Conservation (phyloP, 1,140 invertebrate genomes). For the Brachionus koreanus region DNA sequence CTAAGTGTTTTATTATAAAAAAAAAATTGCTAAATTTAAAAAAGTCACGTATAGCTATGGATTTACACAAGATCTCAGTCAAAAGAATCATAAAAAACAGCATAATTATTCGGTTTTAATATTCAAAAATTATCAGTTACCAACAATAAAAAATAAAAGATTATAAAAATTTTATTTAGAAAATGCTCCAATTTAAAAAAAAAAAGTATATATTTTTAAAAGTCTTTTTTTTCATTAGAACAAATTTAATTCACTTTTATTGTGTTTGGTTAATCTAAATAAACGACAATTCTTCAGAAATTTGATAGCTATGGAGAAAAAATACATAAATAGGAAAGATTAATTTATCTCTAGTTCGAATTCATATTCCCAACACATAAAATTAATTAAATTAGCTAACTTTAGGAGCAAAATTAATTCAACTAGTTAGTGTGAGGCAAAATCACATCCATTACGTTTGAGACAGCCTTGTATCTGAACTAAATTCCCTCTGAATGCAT, state of each 20-base stretch:
- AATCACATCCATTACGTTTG: neutral
- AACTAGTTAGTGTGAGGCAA: neutral
- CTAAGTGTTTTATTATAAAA: neutral
- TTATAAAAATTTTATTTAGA: neutral
- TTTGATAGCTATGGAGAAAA: neutral
- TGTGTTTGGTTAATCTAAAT: neutral
- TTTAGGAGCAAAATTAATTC: neutral
- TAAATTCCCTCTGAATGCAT: neutral
- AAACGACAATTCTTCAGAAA: neutral
- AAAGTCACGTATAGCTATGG: neutral
- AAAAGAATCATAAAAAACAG: too few species aligned
- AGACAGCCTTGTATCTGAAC: neutral
- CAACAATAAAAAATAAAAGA: neutral
- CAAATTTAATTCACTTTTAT: neutral
- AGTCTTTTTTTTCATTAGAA: neutral
- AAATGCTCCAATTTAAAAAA: neutral
- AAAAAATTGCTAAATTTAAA: neutral
- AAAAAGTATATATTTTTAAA: too few species aligned
- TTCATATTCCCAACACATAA: neutral
- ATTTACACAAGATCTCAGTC: neutral
- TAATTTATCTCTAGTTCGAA: neutral
- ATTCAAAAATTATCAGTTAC: neutral
- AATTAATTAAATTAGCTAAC: neutral
- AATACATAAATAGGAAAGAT: neutral
- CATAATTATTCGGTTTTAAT: too few species aligned